These are phyloP conservation scores for Microctonus brassicae DNA, from an alignment of 2,888 invertebrate genomes.

Conservation along the genomic window DNA sequence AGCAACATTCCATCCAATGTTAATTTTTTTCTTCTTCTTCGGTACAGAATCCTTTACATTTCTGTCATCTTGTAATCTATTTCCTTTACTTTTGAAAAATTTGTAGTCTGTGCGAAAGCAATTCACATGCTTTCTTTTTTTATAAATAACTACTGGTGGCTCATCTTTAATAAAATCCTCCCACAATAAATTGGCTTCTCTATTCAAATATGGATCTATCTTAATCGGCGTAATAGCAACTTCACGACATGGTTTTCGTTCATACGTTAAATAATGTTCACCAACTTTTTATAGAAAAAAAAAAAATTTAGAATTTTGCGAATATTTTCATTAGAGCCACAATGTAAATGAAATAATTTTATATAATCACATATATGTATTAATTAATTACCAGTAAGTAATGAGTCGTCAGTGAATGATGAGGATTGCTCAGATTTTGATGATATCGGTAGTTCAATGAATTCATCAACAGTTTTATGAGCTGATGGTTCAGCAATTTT, in stretches of 20 bases:
- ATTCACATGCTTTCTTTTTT: background rate
- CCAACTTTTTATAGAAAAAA: background rate
- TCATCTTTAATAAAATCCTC: background rate
- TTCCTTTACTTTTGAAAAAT: background rate
- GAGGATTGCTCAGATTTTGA: background rate
- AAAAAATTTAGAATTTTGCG: background rate
- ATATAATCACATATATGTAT: background rate
- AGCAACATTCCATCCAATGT: background rate
- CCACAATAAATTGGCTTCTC: background rate
- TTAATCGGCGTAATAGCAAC: no score
- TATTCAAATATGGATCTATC: background rate
- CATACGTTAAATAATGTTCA: background rate
- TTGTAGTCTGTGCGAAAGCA: background rate
- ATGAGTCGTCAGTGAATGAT: background rate
- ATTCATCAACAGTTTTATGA: background rate
- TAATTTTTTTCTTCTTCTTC: background rate
- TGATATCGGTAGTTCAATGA: background rate
- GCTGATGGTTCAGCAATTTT: background rate
- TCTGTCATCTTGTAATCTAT: background rate
- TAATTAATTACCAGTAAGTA: background rate
- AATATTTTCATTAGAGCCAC: background rate
- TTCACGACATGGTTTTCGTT: background rate
- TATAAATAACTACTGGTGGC: background rate
- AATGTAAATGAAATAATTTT: background rate
- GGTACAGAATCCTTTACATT: background rate